phyloP scores from a whole-genome alignment of 2,888 invertebrate genomes.

The Lumbricus terrestris region DNA sequence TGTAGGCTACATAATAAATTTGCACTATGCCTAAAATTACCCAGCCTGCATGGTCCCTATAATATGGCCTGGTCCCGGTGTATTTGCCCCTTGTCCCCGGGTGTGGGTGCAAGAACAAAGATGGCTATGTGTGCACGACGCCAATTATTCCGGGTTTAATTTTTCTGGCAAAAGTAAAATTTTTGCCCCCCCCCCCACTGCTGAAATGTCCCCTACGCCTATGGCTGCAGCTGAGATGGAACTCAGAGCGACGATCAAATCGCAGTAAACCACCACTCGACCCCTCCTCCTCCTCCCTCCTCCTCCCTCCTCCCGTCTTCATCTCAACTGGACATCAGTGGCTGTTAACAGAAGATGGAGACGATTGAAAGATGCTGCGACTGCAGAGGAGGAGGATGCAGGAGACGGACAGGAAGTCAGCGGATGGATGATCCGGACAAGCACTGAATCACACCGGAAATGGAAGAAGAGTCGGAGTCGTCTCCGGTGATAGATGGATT shows the following conservation, averaged over 20 bases:
- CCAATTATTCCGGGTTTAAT: too few species aligned
- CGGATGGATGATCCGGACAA: background rate
- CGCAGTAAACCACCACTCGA: background rate
- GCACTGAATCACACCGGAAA: background rate
- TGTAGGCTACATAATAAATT: too few species aligned
- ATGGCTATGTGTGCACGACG: too few species aligned
- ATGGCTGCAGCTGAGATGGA: background rate
- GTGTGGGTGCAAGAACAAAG: too few species aligned
- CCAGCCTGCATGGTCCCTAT: too few species aligned
- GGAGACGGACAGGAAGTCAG: background rate
- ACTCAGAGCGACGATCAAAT: background rate
- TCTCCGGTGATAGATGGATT: background rate
- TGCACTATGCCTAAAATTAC: too few species aligned
- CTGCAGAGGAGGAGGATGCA: background rate
- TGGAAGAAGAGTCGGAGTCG: background rate
- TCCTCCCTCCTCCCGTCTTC: too few species aligned
- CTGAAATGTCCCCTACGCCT: too few species aligned
- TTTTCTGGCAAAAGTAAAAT: too few species aligned
- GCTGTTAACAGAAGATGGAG: background rate
- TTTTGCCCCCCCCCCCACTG: too few species aligned
- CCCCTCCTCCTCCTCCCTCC: background rate
- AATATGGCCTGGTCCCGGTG: too few species aligned
- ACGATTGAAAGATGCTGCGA: background rate
- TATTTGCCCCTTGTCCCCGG: too few species aligned
- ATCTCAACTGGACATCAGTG: background rate